phyloP scores from a whole-genome alignment of 92 coral and sea anemone genomes.

The Actinostola sp. region DNA sequence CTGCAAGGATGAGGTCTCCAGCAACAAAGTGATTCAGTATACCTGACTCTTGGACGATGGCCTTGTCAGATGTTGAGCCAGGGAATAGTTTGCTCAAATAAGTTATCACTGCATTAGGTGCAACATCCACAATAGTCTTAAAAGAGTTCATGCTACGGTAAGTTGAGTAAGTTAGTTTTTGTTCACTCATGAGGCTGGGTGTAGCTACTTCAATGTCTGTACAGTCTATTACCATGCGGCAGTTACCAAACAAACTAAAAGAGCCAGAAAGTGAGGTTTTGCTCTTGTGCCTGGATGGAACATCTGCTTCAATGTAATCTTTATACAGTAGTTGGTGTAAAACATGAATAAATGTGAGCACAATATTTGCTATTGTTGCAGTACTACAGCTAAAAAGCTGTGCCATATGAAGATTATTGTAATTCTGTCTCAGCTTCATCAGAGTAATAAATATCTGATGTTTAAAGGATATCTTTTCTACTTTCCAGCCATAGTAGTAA shows the following conservation, averaged over 20 bases:
- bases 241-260: constrained; percentile 35
- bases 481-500: constrained; percentile 60
- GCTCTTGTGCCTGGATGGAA: constrained; percentile 48
- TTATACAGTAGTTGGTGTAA: constrained; percentile 14
- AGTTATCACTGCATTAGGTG: constrained; percentile 57
- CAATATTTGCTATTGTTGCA: constrained; percentile 36
- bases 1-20: constrained; percentile 43
- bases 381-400: constrained; percentile 39
- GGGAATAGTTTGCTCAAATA: constrained; percentile 57
- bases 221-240: constrained; percentile 56
- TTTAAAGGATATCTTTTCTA: constrained; percentile 40
- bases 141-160: constrained; percentile 49
- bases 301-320: constrained; percentile 23
- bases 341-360: constrained; percentile 28
- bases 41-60: constrained; percentile 29
- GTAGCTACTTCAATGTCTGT: constrained; percentile 60
- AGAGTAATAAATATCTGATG: constrained; percentile 57
- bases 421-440: constrained; percentile 55
- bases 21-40: constrained; percentile 21
- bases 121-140: constrained; percentile 58
- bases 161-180: constrained; percentile 30
- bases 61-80: constrained; percentile 55
- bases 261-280: constrained; percentile 43
- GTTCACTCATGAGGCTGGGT: constrained; percentile 42
- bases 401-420: constrained; percentile 59